These are phyloP conservation scores for Ploceus nigricollis DNA, from an alignment of 2,113 vertebrate genomes.

Conservation along the genomic window DNA sequence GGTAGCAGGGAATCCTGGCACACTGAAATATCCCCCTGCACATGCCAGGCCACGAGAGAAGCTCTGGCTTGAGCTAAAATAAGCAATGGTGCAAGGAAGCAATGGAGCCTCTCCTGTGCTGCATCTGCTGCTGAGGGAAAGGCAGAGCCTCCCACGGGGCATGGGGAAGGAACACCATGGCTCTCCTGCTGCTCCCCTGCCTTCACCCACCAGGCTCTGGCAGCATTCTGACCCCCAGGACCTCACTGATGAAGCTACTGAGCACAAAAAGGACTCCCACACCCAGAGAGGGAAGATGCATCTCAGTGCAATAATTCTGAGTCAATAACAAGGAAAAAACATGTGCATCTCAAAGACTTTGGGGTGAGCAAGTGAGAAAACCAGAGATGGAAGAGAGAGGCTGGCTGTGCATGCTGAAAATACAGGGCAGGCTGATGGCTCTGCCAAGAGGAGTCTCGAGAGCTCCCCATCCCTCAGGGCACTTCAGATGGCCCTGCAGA, in stretches of 20 bases:
- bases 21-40: not conserved
- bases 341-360: rapidly evolving
- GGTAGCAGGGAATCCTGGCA: not conserved
- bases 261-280: not conserved
- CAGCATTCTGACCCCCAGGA: not conserved
- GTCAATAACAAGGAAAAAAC: rapidly evolving
- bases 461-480: not conserved
- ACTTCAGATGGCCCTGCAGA: not conserved
- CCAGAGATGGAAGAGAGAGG: not conserved
- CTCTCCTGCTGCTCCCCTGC: not conserved
- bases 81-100: not conserved
- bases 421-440: not conserved
- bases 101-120: not conserved
- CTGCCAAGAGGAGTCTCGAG: rapidly evolving
- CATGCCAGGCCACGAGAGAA: not conserved
- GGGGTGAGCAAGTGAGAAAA: not conserved
- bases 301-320: not conserved
- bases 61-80: not conserved
- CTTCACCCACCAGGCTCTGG: not conserved
- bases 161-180: rapidly evolving
- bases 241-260: not conserved
- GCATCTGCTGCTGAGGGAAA: conserved; percentile 25
- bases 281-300: not conserved
- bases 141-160: not conserved
- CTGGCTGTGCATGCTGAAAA: not conserved